These are phyloP conservation scores for Boloria euphrosyne DNA, from an alignment of 2,888 invertebrate species.

Conservation along the genomic window DNA sequence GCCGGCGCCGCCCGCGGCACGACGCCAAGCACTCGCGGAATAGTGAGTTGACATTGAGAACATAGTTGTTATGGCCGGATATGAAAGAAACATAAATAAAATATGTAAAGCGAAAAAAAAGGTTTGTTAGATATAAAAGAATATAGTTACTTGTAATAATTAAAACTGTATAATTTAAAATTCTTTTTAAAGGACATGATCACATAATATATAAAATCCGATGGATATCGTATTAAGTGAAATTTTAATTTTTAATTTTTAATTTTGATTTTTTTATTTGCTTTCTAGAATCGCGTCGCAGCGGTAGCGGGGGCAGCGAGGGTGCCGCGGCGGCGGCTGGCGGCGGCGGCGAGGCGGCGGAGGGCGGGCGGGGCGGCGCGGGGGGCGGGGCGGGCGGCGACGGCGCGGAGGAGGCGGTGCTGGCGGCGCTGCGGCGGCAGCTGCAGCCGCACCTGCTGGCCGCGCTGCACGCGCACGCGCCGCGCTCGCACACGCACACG, in stretches of 20 bases:
- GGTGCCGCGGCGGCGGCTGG: constrained; percentile 54
- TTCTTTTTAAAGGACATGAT: no score
- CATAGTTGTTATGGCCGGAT: no score
- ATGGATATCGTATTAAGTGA: no score
- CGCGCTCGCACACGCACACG: constrained; percentile 76
- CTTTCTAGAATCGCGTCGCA: constrained; percentile 68
- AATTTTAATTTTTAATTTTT: no score
- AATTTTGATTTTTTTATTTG: no score
- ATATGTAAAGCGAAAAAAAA: no score
- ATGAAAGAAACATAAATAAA: no score
- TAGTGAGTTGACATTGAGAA: constrained; percentile 60
- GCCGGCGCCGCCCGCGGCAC: constrained; percentile 92
- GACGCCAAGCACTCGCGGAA: constrained; percentile 80
- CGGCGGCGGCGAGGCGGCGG: constrained; percentile 41
- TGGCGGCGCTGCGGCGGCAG: constrained; percentile 86
- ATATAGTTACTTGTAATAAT: no score
- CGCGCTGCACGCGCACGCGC: constrained; percentile 83
- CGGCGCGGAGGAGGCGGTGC: constrained; percentile 84
- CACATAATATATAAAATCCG: no score
- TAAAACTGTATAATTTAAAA: no score
- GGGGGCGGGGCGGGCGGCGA: constrained; percentile 55
- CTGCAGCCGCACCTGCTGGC: constrained; percentile 87
- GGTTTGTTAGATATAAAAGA: no score
- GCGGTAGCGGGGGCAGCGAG: constrained; percentile 42
- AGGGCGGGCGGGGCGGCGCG: constrained; percentile 43